Evolutionary conservation across 2,113 vertebrate species (phyloP).

Genomic region (Butastur rufipennis): DNA sequence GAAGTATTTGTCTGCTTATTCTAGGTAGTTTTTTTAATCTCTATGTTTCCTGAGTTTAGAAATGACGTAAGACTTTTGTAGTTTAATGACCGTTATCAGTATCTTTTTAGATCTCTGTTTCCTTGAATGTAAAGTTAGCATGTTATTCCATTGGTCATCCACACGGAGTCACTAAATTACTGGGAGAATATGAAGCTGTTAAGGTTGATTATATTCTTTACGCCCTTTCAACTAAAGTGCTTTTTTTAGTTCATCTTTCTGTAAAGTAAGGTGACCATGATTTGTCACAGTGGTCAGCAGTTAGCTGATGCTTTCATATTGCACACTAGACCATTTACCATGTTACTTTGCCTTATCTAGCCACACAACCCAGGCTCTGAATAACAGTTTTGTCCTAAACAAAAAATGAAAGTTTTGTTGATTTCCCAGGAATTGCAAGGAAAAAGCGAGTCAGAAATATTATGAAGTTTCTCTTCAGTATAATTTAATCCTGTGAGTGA

Average conservation of each 20-base stretch:
- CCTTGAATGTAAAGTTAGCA: not conserved
- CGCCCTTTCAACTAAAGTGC: not conserved
- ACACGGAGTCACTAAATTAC: constrained; percentile 70
- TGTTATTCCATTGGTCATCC: constrained; percentile 53
- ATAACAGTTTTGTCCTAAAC: not conserved
- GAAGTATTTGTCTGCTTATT: constrained; percentile 49
- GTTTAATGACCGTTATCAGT: not conserved
- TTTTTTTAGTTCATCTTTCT: not conserved
- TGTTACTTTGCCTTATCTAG: not conserved
- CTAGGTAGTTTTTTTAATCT: constrained; percentile 14
- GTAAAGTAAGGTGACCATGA: not conserved
- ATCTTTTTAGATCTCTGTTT: not conserved
- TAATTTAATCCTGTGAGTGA: not conserved
- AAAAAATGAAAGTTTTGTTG: not conserved
- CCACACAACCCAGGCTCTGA: not conserved
- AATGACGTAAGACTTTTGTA: not conserved
- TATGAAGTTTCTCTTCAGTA: not conserved
- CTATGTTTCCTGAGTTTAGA: not conserved
- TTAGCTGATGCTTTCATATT: not conserved
- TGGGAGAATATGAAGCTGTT: not conserved
- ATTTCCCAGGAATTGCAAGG: not conserved
- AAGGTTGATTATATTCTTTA: not conserved
- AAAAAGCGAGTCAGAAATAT: not conserved
- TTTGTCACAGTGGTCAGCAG: not conserved
- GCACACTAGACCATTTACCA: not conserved